Percentiles rank a stretch among this genome's conserved stretches.
These are phyloP conservation scores for Oryzias woworae DNA, from an alignment of 2,113 vertebrate genomes.

Conservation along the genomic window DNA sequence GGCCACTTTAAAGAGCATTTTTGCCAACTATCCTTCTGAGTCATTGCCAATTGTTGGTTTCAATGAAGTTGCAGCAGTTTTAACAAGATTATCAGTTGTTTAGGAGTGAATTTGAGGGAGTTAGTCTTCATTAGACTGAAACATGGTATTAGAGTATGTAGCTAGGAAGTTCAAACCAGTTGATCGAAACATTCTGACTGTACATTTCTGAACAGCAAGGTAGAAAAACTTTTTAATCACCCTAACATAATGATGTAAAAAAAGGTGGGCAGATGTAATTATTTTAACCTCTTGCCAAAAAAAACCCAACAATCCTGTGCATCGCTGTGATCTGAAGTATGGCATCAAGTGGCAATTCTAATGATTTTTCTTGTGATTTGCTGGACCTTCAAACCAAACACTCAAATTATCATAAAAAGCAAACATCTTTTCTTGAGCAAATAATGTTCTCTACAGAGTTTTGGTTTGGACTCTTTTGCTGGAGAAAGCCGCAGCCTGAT, in stretches of 20 bases:
- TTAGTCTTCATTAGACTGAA: neutral
- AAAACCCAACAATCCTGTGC: too few species aligned
- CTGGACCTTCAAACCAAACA: too few species aligned
- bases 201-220: too few species aligned
- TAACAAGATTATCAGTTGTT: neutral
- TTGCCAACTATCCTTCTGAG: neutral
- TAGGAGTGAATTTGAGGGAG: neutral
- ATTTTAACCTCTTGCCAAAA: too few species aligned
- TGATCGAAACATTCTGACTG: too few species aligned
- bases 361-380: too few species aligned
- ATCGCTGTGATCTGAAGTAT: too few species aligned
- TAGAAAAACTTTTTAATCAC: too few species aligned
- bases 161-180: neutral
- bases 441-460: constrained; percentile 12
- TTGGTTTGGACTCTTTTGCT: constrained; percentile 10
- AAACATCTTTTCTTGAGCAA: constrained; percentile 2
- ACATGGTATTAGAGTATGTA: neutral
- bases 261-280: too few species aligned
- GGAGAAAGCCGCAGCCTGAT: constrained; percentile 30
- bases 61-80: neutral
- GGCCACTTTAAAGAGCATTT: neutral
- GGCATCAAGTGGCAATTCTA: too few species aligned
- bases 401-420: neutral
- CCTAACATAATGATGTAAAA: too few species aligned
- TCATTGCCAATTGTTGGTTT: neutral